Base-by-base conservation (phyloP, 2,113 vertebrate species). In the Protobothrops mucrosquamatus region DNA sequence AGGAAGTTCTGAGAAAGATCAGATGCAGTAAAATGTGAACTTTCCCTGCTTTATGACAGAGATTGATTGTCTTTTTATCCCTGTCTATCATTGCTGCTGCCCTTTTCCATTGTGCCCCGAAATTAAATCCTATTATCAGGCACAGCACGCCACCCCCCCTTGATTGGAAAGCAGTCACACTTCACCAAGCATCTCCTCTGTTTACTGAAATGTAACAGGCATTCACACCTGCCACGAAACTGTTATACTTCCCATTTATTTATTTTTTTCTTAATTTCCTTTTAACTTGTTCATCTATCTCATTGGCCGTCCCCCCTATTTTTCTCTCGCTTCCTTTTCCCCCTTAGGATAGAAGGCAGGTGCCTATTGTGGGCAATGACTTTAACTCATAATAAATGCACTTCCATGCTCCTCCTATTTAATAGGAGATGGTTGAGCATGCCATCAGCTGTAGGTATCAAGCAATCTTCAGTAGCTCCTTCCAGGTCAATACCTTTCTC, bases 91-190 rank as follows among this genome's bases (percentile, higher is more conserved):
- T 55, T 43, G 69, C 89, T 92, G 94, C 34, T 91, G 90, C 92
- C 96, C 95, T 90, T 94, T 93, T 88, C 55, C 92, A 91, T 59
- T 93, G 59, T 96, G 93, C 64, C 11, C 43, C 87, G 91, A 95
- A 96, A 93, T 97, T 96, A 24, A 92, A 95, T 93, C 94, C 97
- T 95, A 96, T 96, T 95, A 88, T 96, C 90, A 95, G 95, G 96
- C 96, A 95, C 95, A 93, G 96, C 95, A 96, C 91, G 96, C 95
- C 94, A 95, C 94, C 96, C 52, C 52, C 91, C 92, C n/a, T 95
- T 97, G 97, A 97, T 97, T 98, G 97, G 97, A 97, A 97, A 96
- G 95, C 92, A 95, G 97, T 96, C 96, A 96, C 93, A 95, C 96
- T 96, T 88, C 88, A 95, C 91, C 97, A 97, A 96, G 96, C 98